A percentile compares a stretch with the other conserved stretches of the same genome.
phyloP scores from a whole-genome alignment of 1,140 invertebrate genomes.

The Cataglyphis hispanica region DNA sequence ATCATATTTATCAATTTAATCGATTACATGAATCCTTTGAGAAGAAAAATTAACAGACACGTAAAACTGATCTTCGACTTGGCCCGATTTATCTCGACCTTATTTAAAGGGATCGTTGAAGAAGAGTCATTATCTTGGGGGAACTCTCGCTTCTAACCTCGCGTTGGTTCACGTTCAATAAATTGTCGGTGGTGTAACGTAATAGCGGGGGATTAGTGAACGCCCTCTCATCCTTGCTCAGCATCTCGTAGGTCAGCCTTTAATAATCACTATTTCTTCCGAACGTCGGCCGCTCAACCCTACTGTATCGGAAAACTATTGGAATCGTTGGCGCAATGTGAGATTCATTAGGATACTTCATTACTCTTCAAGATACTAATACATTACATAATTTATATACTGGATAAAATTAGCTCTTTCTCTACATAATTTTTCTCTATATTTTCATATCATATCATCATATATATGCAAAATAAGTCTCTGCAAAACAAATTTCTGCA shows the following conservation, averaged over 20 bases:
- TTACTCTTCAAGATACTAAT: neutral
- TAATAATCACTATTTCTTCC: constrained; percentile 69
- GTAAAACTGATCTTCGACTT: constrained; percentile 56
- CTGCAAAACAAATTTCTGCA: neutral
- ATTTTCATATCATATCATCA: neutral
- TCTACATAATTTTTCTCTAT: no score
- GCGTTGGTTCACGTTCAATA: constrained; percentile 71
- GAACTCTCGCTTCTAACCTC: constrained; percentile 69
- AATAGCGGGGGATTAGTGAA: constrained; percentile 74
- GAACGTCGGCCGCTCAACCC: constrained; percentile 65
- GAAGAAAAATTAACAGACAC: constrained; percentile 31
- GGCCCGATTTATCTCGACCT: constrained; percentile 58
- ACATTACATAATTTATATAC: neutral
- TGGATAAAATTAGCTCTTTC: neutral
- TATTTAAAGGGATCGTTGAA: constrained; percentile 59
- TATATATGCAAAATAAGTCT: no score
- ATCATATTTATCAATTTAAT: constrained; percentile 1
- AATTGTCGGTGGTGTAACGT: constrained; percentile 74
- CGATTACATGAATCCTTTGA: neutral
- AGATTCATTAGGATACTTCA: constrained; percentile 47
- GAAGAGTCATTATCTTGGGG: constrained; percentile 75
- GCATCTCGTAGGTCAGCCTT: constrained; percentile 68
- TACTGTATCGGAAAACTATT: constrained; percentile 60
- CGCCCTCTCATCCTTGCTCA: constrained; percentile 58
- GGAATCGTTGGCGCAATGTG: constrained; percentile 51